Conservation (phyloP, 2,888 invertebrate species). For the Formica aserva region DNA sequence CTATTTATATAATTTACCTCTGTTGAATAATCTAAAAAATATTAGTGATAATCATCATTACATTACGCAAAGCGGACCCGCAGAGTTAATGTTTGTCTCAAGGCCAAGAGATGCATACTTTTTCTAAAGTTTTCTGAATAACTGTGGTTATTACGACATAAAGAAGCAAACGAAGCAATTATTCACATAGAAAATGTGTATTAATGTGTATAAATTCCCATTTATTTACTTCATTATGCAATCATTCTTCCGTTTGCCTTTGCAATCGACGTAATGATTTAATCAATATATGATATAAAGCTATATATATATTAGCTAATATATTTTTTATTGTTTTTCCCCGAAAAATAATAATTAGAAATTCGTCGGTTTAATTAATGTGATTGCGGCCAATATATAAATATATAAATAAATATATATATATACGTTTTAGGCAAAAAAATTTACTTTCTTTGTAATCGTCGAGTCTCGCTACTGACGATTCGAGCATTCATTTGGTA, state of each 20-base stretch:
- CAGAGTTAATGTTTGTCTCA: not conserved
- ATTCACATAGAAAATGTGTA: not conserved
- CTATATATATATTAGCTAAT: too few species aligned
- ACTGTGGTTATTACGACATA: not conserved
- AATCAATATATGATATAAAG: too few species aligned
- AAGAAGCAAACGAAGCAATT: not conserved
- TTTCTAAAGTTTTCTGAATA: not conserved
- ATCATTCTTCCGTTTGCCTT: too few species aligned
- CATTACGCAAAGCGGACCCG: not conserved
- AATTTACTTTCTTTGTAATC: constrained; percentile 47
- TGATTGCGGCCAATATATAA: too few species aligned
- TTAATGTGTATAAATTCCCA: not conserved
- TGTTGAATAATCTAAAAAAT: not conserved
- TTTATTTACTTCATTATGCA: not conserved
- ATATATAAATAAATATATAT: not conserved
- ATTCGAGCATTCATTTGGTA: not conserved
- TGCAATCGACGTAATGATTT: too few species aligned
- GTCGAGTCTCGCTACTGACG: constrained; percentile 6
- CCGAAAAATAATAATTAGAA: too few species aligned
- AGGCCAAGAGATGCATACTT: not conserved
- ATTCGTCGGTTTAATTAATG: too few species aligned
- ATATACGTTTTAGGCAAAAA: constrained; percentile 36
- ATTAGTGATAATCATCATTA: not conserved
- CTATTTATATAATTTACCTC: not conserved
- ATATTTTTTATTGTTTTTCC: too few species aligned